Evolutionary conservation across 2,113 vertebrate genomes (phyloP), one percentile per base, ranked within the genome.

Genomic region (Trichomycterus rosablanca): DNA sequence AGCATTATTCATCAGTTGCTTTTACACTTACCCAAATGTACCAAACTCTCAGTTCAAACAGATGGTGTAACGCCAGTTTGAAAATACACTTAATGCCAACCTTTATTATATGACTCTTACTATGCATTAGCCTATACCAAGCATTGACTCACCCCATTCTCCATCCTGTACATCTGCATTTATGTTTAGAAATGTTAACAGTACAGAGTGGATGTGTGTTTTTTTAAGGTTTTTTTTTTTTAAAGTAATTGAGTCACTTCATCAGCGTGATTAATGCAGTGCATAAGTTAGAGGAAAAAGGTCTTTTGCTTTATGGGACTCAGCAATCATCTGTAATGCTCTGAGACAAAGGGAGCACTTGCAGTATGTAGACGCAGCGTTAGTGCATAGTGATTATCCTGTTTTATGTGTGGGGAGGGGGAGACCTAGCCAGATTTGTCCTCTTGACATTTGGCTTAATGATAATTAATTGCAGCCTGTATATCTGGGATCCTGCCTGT

Each of bases 381-480:
- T 55, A 60, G 45, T 49, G 57, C 60, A 43, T 59, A 24, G 48
- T 46, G 51, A 46, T 64, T 60, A 59, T 68, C 63, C 67, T 42
- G 64, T 35, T 65, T 52, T 57, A 54, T 39, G 40, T 30, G 24
- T 35, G 10, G 34, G 35, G 49, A 16, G 30, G 49, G 26, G 37
- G 52, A 67, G 26, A 66, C 45, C 10, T 44, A 35, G 55, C 55
- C 45, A 42, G 63, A 32, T 63, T 63, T 45, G 34, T 63, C 54
- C 57, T 56, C 63, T 62, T 63, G 63, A 70, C 73, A 54, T 71
- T 71, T 58, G 23, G 26, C 51, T 63, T 70, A 73, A 75, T 69
- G 68, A 56, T 71, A 68, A 75, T 73, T 64, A 70, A 77, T 75
- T 39, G 63, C 44, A 39, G 34, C 46, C 45, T 14, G 46, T 66